Evolutionary conservation across 2,797 vertebrate genomes (phyloP).

Genomic region (Pagetopsis macropterus): DNA sequence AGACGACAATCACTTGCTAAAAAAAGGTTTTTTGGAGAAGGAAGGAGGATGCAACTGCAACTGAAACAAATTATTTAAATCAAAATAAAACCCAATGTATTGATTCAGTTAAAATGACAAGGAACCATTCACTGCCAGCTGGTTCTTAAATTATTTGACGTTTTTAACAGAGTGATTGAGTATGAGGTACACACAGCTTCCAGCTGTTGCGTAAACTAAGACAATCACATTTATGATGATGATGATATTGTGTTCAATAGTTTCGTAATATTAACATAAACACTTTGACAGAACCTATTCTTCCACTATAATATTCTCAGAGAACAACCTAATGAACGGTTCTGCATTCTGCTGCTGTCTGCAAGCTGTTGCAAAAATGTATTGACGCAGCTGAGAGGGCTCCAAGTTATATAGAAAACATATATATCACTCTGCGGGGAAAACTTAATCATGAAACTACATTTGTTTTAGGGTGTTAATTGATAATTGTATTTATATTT

Average conservation of each 20-base stretch:
- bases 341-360: slow-evolving; percentile 43
- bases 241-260: slow-evolving; percentile 28
- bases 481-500: slow-evolving; percentile 21
- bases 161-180: slow-evolving; percentile 16
- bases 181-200: slow-evolving; percentile 13
- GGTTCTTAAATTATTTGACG: neutral
- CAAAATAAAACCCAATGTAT: slow-evolving; percentile 27
- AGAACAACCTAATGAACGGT: slow-evolving; percentile 8
- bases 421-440: slow-evolving; percentile 54
- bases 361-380: slow-evolving; percentile 59
- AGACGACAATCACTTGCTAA: slow-evolving; percentile 34
- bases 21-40: slow-evolving; percentile 6
- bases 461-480: slow-evolving; percentile 34
- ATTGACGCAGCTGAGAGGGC: slow-evolving; percentile 35
- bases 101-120: slow-evolving; percentile 5
- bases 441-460: slow-evolving; percentile 60
- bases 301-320: slow-evolving; percentile 29
- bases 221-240: slow-evolving; percentile 21
- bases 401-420: slow-evolving; percentile 49
- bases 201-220: slow-evolving; percentile 40
- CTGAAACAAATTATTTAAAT: slow-evolving; percentile 11
- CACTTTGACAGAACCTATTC: slow-evolving; percentile 27
- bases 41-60: slow-evolving; percentile 8
- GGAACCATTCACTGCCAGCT: neutral
- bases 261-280: slow-evolving; percentile 22